These are phyloP conservation scores for Cosmorhoe ocellata DNA, from an alignment of 2,888 invertebrate species.

Conservation along the genomic window DNA sequence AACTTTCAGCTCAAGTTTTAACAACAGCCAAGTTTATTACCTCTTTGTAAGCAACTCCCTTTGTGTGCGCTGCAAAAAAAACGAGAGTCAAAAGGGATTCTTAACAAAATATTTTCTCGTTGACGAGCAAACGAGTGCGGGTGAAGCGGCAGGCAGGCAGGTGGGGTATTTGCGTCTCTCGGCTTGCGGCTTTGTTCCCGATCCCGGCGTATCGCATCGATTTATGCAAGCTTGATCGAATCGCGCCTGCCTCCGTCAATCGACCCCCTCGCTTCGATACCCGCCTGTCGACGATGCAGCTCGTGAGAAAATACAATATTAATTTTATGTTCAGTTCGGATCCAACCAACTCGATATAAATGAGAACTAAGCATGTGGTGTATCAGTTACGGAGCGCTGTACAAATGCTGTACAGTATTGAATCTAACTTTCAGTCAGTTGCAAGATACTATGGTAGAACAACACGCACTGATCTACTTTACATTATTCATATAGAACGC, in stretches of 20 bases:
- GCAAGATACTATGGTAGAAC: conserved; percentile 5
- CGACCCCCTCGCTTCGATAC: conserved; percentile 53
- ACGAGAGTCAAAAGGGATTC: conserved; percentile 33
- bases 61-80: conserved; percentile 34
- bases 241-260: conserved; percentile 51
- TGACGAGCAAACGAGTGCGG: conserved; percentile 37
- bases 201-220: conserved; percentile 76
- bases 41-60: conserved; percentile 37
- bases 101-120: conserved; percentile 39
- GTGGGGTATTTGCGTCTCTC: conserved; percentile 52
- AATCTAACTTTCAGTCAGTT: conserved; percentile 4
- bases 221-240: conserved; percentile 79
- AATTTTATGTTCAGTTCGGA: conserved; percentile 25
- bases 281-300: conserved; percentile 42
- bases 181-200: conserved; percentile 75
- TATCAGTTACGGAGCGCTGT: background rate
- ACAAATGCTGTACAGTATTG: background rate
- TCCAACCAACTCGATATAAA: conserved; percentile 8
- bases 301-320: conserved; percentile 45
- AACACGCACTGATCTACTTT: conserved; percentile 6
- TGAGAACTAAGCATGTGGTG: background rate
- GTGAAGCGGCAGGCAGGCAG: conserved; percentile 37
- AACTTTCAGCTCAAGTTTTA: conserved; percentile 32
- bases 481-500: conserved; percentile 29
- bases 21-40: conserved; percentile 35